Evolutionary conservation across 1,140 invertebrate species (phyloP).

Genomic region (Acromyrmex charruanus): DNA sequence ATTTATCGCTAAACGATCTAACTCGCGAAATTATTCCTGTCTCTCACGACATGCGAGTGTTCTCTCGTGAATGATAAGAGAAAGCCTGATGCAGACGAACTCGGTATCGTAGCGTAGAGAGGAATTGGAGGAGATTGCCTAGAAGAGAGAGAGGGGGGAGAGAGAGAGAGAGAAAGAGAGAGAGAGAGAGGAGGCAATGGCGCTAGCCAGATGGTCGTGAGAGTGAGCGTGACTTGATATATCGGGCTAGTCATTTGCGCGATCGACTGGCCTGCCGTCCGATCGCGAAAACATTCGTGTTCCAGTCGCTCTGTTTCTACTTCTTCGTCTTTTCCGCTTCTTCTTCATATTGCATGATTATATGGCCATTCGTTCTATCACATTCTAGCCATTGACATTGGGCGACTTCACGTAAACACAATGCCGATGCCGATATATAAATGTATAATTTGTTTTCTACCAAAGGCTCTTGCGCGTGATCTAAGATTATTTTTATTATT

Average conservation of each 20-base stretch:
- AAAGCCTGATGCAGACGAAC: conserved; percentile 32
- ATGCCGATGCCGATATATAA: not conserved
- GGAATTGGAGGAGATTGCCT: conserved; percentile 59
- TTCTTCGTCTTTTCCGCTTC: not conserved
- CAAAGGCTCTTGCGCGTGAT: conserved; percentile 17
- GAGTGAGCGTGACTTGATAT: conserved; percentile 41
- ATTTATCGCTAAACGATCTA: not conserved
- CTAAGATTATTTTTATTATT: conserved; percentile 13
- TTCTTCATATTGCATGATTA: not conserved
- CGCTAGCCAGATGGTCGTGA: conserved; percentile 80
- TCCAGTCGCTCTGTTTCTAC: not conserved
- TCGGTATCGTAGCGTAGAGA: conserved; percentile 23
- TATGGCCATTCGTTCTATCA: conserved; percentile 11
- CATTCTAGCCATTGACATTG: not conserved
- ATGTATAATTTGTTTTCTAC: conserved; percentile 38
- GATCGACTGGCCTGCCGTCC: not conserved
- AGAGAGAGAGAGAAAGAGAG: conserved; percentile 9
- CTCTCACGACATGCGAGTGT: not conserved
- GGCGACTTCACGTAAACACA: conserved; percentile 28
- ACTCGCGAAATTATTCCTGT: conserved; percentile 23
- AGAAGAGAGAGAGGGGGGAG: not conserved
- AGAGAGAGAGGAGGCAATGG: conserved; percentile 61
- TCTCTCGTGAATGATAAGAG: conserved; percentile 28
- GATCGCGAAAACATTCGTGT: conserved; percentile 27
- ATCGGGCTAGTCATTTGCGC: conserved; percentile 26